These are phyloP conservation scores for Coelopa pilipes DNA, from an alignment of 2,888 invertebrate species.

Conservation along the genomic window DNA sequence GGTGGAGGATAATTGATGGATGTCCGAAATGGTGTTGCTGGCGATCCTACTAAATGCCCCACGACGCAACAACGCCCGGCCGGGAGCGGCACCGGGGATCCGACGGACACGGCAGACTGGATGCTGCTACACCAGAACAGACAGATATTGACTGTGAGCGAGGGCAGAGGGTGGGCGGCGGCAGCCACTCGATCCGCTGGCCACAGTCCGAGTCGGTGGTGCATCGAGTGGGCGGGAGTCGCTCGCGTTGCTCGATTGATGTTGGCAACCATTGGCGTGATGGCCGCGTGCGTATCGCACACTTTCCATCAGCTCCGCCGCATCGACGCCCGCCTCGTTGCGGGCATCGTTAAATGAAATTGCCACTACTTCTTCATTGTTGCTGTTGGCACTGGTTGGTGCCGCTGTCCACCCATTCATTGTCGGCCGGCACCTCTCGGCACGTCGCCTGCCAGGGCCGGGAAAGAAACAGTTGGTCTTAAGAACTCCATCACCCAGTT, in stretches of 20 bases:
- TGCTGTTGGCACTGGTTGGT: too few species aligned
- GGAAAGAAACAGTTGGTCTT: too few species aligned
- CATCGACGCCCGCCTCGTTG: not conserved
- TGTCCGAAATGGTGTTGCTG: not conserved
- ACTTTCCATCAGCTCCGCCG: slow-evolving; percentile 11
- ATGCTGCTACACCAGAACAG: not conserved
- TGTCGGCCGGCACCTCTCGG: too few species aligned
- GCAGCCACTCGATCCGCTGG: not conserved
- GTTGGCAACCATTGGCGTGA: slow-evolving; percentile 11
- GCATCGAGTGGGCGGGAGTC: not conserved
- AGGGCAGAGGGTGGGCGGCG: not conserved
- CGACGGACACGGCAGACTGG: slow-evolving; percentile 2
- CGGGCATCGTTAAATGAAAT: slow-evolving; percentile 11
- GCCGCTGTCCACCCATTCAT: too few species aligned
- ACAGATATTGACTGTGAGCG: not conserved
- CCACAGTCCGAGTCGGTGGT: not conserved
- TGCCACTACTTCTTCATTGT: slow-evolving; percentile 2
- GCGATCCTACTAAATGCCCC: slow-evolving; percentile 5
- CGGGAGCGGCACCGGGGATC: slow-evolving; percentile 1
- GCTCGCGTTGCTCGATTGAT: slow-evolving; percentile 10
- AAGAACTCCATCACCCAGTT: too few species aligned
- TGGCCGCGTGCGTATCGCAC: not conserved
- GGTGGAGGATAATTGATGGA: slow-evolving; percentile 15
- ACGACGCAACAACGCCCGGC: not conserved
- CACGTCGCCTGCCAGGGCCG: too few species aligned